Evolutionary conservation across 2,113 vertebrate species (phyloP).

Genomic region (Psettodes erumei): DNA sequence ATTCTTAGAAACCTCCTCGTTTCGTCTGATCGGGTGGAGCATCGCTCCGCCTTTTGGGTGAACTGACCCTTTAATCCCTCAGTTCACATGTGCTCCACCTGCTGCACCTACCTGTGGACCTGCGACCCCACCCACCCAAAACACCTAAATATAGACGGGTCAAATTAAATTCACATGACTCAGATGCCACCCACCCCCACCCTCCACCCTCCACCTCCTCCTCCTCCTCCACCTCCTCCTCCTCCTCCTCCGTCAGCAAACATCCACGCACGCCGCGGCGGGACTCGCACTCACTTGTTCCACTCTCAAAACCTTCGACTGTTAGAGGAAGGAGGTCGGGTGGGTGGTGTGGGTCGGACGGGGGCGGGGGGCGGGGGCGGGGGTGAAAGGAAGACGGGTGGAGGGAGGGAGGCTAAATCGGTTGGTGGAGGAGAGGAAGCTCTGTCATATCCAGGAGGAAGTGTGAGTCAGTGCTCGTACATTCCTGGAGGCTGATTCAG

Average conservation of each 20-base stretch:
- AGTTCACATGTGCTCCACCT: not conserved
- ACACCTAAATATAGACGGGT: conserved; percentile 64
- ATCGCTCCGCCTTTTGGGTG: too few species aligned
- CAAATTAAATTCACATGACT: conserved; percentile 77
- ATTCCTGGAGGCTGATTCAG: conserved; percentile 85
- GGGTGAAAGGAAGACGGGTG: conserved; percentile 62
- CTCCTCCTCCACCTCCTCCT: too few species aligned
- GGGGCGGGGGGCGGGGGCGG: conserved; percentile 5
- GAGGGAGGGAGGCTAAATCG: conserved; percentile 65
- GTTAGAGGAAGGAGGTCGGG: conserved; percentile 63
- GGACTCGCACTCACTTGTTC: conserved; percentile 80
- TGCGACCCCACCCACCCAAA: too few species aligned
- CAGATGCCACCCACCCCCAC: too few species aligned
- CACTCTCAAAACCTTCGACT: conserved; percentile 63
- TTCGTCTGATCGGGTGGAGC: too few species aligned
- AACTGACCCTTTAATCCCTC: not conserved
- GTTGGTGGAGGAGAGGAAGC: conserved; percentile 78
- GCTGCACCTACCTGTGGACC: too few species aligned
- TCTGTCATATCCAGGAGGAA: conserved; percentile 86
- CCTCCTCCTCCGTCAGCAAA: conserved; percentile 39
- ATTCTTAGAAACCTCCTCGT: too few species aligned
- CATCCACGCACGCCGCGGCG: not conserved
- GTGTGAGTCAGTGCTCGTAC: conserved; percentile 83
- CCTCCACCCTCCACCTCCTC: too few species aligned
- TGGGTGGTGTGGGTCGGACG: conserved; percentile 22